Percentiles rank a stretch among this genome's conserved stretches.
These are phyloP conservation scores for Phymorhynchus buccinoides DNA, from an alignment of 1,140 invertebrate species.

Conservation along the genomic window DNA sequence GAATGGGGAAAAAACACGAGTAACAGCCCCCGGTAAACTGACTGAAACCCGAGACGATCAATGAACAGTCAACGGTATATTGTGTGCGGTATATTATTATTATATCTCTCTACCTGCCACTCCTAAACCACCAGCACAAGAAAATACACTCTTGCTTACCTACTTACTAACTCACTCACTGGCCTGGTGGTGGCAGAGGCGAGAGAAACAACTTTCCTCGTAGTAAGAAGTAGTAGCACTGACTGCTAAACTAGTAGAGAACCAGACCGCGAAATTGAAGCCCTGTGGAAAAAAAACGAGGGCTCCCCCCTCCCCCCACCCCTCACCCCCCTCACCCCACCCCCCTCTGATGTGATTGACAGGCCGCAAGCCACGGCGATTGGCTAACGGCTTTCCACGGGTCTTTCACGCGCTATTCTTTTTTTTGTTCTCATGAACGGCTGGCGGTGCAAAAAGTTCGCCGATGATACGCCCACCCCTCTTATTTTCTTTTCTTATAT, in stretches of 20 bases:
- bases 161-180: not conserved
- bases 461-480: too few species aligned
- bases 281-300: not conserved
- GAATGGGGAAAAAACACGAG: too few species aligned
- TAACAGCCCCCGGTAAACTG: too few species aligned
- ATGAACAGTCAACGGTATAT: too few species aligned
- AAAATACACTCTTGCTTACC: too few species aligned
- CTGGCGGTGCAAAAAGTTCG: not conserved
- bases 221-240: too few species aligned
- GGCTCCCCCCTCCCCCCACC: not conserved
- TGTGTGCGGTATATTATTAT: not conserved
- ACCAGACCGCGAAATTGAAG: not conserved
- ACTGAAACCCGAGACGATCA: too few species aligned
- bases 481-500: too few species aligned
- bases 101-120: not conserved
- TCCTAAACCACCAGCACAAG: too few species aligned
- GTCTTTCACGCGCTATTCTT: not conserved
- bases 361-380: not conserved
- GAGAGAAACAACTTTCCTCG: not conserved
- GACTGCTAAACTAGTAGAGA: not conserved
- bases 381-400: not conserved
- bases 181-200: too few species aligned
- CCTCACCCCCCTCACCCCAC: too few species aligned
- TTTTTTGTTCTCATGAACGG: not conserved
- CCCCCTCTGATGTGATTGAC: too few species aligned